Base-by-base conservation (phyloP, 2,113 vertebrate species). In the Willisornis vidua region DNA sequence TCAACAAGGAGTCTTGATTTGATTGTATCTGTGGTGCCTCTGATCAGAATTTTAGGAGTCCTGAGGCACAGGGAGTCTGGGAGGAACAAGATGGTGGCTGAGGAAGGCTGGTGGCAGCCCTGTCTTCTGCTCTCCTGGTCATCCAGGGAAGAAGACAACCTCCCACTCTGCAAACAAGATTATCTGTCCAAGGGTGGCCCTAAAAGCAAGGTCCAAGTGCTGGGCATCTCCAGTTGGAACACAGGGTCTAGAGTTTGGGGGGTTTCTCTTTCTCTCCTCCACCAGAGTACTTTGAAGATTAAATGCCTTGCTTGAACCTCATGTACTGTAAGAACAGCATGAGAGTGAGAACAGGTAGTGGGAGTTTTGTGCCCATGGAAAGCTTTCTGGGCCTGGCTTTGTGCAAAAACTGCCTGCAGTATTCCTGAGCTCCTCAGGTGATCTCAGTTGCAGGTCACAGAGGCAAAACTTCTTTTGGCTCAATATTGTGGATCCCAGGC, bases 191-290 rank as follows among this genome's bases (percentile, higher is more conserved):
- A 46, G 46, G 5, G 7, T 52, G 16, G 17, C 52, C 28, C 52
- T 70, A 31, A 62, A 87, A 90, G 57, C 61, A 75, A 78, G 39
- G 62, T 46, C 52, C 31, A 51, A 4, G 12, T 78, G 33, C 57
- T 45, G 51, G 19, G 26, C 39, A 61, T 84, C 19, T 14, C 9
- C 23, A 54, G 18, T 22, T 82, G 57, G 61, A 85, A 87, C 52
- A 41, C 7, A 31, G 6, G 4, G 20, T 55, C 37, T 48, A 61
- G 18, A 54, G 5, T 24, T 35, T n/a, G 12, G 10, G 4, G 0
- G 0, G 12, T 66, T 55, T 55, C 31, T 7, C 26, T 78, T 66
- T 66, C 41, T 8, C 15, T 18, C 7, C 28, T 55, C 29, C 24
- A 13, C 28, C 26, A 66, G 10, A 8, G 19, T 57, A 13, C 12